These are phyloP conservation scores for Agelastica alni DNA, from an alignment of 2,888 invertebrate species.

Conservation along the genomic window DNA sequence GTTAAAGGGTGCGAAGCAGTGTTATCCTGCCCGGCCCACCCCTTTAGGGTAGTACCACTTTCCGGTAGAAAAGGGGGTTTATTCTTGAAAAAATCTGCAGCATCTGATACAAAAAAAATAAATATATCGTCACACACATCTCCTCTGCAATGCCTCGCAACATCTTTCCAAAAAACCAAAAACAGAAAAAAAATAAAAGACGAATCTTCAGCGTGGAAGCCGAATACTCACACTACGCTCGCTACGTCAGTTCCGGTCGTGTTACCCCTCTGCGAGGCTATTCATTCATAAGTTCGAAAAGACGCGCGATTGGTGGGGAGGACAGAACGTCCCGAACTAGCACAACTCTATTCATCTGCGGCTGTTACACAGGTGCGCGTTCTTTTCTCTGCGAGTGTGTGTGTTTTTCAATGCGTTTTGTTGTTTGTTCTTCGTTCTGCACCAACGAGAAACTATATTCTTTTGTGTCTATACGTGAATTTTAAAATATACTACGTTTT, in stretches of 20 bases:
- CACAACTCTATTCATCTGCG: slow-evolving; percentile 35
- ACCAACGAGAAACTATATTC: slow-evolving; percentile 7
- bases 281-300: slow-evolving; percentile 60
- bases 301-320: slow-evolving; percentile 42
- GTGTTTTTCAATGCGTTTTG: slow-evolving; percentile 25
- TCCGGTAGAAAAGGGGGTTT: no score
- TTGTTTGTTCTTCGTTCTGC: slow-evolving; percentile 16
- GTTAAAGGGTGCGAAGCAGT: no score
- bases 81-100: no score
- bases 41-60: no score
- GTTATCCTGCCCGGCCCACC: no score
- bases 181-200: slow-evolving; percentile 15
- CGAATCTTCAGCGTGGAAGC: slow-evolving; percentile 3
- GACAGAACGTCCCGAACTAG: slow-evolving; percentile 41
- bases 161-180: slow-evolving; percentile 4
- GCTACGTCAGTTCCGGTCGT: slow-evolving; percentile 39
- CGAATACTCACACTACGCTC: slow-evolving; percentile 8
- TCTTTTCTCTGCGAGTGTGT: slow-evolving; percentile 26
- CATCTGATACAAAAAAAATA: no score
- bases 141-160: slow-evolving; percentile 3
- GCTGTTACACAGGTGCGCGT: slow-evolving; percentile 35
- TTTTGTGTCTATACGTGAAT: slow-evolving; percentile 7
- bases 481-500: slow-evolving; percentile 3
- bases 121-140: no score
- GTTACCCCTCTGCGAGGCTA: slow-evolving; percentile 54